Conservation (phyloP, 1,140 invertebrate genomes). For the Tetragnatha versicolor region DNA sequence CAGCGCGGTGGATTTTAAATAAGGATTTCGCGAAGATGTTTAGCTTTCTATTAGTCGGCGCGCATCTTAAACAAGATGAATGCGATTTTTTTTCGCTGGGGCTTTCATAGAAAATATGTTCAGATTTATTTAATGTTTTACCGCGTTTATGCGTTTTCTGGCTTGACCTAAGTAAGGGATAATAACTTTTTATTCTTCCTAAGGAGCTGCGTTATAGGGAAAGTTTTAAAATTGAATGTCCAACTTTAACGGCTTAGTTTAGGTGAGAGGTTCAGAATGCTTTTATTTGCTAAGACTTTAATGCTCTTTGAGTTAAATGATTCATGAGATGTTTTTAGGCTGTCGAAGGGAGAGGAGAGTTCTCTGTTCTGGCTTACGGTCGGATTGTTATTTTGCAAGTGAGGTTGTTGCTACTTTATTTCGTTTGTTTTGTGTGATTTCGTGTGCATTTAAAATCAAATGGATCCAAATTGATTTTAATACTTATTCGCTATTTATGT, state of each 20-base stretch:
- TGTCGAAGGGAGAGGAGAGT: too few relatives aligned
- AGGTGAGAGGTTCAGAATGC: too few relatives aligned
- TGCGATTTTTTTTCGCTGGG: background rate
- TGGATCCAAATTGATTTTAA: too few relatives aligned
- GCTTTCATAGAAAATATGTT: conserved; percentile 3
- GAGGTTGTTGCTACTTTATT: too few relatives aligned
- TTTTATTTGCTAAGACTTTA: too few relatives aligned
- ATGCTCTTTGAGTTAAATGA: too few relatives aligned
- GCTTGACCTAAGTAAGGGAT: conserved; percentile 3
- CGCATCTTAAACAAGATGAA: conserved; percentile 31
- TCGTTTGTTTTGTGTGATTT: too few relatives aligned
- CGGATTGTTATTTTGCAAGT: too few relatives aligned
- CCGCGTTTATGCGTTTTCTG: conserved; percentile 18
- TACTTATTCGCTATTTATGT: too few relatives aligned
- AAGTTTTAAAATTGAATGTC: conserved; percentile 1
- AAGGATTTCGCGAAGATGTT: conserved; percentile 33
- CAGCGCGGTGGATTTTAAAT: conserved; percentile 31
- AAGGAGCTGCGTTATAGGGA: background rate
- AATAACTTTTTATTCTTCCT: conserved; percentile 17
- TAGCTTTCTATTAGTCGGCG: conserved; percentile 21
- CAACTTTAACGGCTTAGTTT: conserved; percentile 14
- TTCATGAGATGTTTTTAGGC: too few relatives aligned
- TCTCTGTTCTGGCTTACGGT: too few relatives aligned
- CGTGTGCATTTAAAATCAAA: too few relatives aligned
- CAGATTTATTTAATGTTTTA: conserved; percentile 35